A percentile compares a stretch with the other conserved stretches of the same genome.
phyloP scores from a whole-genome alignment of 2,888 invertebrate genomes.

The Diarsia mendica region DNA sequence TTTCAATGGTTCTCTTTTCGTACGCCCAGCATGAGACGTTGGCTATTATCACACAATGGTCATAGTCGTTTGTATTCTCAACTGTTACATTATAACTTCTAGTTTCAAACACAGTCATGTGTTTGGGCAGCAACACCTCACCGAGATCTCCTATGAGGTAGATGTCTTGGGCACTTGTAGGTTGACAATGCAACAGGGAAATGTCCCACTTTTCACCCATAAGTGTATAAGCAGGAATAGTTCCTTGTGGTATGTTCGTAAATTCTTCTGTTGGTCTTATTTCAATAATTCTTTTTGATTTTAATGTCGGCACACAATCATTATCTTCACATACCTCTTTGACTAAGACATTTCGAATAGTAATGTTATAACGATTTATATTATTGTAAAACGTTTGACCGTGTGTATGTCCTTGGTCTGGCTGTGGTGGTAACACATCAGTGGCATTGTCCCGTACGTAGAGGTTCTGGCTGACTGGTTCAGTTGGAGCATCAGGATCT shows the following conservation, averaged over 20 bases:
- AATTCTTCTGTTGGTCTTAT: constrained; percentile 19
- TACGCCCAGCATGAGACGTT: constrained; percentile 22
- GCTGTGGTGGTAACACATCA: not conserved
- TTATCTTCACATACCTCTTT: not conserved
- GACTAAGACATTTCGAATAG: constrained; percentile 1
- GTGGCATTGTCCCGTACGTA: not conserved
- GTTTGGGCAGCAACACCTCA: not conserved
- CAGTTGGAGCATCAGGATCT: not conserved
- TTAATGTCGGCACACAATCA: not conserved
- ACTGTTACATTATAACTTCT: constrained; percentile 8
- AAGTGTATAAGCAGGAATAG: constrained; percentile 15
- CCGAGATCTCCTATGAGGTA: constrained; percentile 12
- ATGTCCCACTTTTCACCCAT: constrained; percentile 37
- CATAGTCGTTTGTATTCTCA: not conserved
- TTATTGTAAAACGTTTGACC: not conserved
- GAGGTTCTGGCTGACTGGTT: not conserved
- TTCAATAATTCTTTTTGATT: constrained; percentile 10
- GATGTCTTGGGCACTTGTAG: not conserved
- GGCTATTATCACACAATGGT: constrained; percentile 12
- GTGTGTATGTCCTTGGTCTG: not conserved
- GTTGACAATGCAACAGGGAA: not conserved
- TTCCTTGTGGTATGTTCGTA: not conserved
- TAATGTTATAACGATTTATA: constrained; percentile 12
- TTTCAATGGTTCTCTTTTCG: not conserved
- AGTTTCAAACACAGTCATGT: not conserved